phyloP scores from a whole-genome alignment of 2,888 invertebrate genomes.

The Drosophila quinaria region DNA sequence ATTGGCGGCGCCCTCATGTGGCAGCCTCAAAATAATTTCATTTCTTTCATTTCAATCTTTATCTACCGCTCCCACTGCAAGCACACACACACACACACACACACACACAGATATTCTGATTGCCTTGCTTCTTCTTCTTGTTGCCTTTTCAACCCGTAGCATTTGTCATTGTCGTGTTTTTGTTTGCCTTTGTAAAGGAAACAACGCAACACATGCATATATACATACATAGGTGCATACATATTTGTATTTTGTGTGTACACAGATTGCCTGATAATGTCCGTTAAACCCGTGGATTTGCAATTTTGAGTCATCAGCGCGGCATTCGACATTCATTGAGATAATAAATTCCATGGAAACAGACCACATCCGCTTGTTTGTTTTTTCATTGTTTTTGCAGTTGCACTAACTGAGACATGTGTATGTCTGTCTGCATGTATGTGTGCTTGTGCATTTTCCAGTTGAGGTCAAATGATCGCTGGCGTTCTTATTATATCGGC shows the following conservation, averaged over 20 bases:
- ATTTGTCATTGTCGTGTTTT: conserved; percentile 59
- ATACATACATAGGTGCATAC: conserved; percentile 21
- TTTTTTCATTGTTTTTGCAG: conserved; percentile 34
- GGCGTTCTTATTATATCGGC: conserved; percentile 19
- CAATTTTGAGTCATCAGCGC: conserved; percentile 69
- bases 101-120: conserved; percentile 48
- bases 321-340: conserved; percentile 61
- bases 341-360: conserved; percentile 64
- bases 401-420: conserved; percentile 25
- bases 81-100: conserved; percentile 34
- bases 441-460: conserved; percentile 9
- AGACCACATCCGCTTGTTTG: conserved; percentile 50
- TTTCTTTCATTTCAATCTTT: conserved; percentile 53
- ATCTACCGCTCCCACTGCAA: conserved; percentile 44
- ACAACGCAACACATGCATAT: conserved; percentile 60
- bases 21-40: conserved; percentile 54
- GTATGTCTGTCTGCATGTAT: background rate
- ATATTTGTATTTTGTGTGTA: conserved; percentile 46
- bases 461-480: conserved; percentile 15
- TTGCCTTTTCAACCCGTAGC: conserved; percentile 60
- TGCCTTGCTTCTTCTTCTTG: conserved; percentile 45
- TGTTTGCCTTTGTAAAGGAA: conserved; percentile 66
- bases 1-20: conserved; percentile 54
- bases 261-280: conserved; percentile 59
- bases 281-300: conserved; percentile 56